Evolutionary conservation across 2,113 vertebrate genomes (phyloP).

Genomic region (Tylochromis polylepis): DNA sequence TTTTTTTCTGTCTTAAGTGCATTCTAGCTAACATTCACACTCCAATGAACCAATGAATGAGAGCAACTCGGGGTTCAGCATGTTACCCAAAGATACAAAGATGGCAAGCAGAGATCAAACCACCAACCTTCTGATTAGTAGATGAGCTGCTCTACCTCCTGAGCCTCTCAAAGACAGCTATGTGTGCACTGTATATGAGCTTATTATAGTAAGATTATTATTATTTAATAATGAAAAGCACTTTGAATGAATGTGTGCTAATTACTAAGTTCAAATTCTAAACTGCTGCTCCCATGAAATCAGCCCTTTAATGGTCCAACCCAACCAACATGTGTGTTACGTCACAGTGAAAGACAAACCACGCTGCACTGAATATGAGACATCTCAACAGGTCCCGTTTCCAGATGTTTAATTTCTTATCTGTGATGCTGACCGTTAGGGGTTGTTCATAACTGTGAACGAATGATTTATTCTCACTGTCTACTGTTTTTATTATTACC

Average conservation of each 20-base stretch:
- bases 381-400: too few relatives aligned
- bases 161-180: background rate
- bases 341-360: too few relatives aligned
- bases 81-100: background rate
- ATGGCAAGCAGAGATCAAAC: background rate
- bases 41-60: background rate
- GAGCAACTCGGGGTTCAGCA: background rate
- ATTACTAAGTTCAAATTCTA: background rate
- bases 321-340: background rate
- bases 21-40: background rate
- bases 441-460: too few relatives aligned
- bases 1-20: background rate
- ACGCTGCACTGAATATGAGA: too few relatives aligned
- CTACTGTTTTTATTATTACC: too few relatives aligned
- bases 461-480: too few relatives aligned
- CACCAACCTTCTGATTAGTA: background rate
- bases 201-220: background rate
- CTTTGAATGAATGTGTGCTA: background rate
- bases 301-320: background rate
- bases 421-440: too few relatives aligned
- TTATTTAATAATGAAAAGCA: background rate
- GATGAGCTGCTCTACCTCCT: background rate
- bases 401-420: too few relatives aligned
- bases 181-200: background rate
- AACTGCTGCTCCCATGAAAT: background rate